These are phyloP conservation scores for Drosophila trapezifrons DNA, from an alignment of 1,140 invertebrate species.

Conservation along the genomic window DNA sequence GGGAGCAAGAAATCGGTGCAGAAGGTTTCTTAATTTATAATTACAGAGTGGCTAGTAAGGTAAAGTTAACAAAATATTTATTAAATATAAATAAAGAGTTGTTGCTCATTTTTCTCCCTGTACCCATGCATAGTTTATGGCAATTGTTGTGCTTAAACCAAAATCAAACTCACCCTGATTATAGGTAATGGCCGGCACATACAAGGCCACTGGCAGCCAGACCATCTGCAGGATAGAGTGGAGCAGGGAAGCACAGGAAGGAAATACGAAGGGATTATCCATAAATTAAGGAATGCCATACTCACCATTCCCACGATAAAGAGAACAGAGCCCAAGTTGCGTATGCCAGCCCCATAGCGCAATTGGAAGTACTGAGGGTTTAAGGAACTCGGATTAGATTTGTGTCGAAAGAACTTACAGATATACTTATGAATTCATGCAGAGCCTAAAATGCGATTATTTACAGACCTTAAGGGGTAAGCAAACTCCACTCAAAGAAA, in stretches of 20 bases:
- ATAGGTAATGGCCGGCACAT: slow-evolving; percentile 92
- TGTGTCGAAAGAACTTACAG: no score
- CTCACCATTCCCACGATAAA: slow-evolving; percentile 90
- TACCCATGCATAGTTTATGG: neutral
- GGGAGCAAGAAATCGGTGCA: no score
- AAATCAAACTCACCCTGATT: slow-evolving; percentile 87
- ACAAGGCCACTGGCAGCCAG: slow-evolving; percentile 89
- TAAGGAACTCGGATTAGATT: slow-evolving; percentile 21
- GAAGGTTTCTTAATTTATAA: no score
- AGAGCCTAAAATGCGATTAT: neutral
- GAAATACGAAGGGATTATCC: neutral
- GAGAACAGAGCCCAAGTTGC: slow-evolving; percentile 89
- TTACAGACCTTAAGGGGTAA: neutral
- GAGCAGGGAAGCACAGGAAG: neutral
- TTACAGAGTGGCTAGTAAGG: no score
- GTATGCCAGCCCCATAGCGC: slow-evolving; percentile 89
- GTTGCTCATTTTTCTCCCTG: neutral
- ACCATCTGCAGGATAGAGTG: slow-evolving; percentile 83
- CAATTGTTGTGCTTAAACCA: slow-evolving; percentile 1
- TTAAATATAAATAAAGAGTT: no score
- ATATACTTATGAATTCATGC: slow-evolving; percentile 12
- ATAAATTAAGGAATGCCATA: slow-evolving; percentile 29
- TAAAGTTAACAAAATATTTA: neutral
- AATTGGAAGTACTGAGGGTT: slow-evolving; percentile 90
- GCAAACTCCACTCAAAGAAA: neutral